A percentile compares a stretch with the other conserved stretches of the same genome.
phyloP scores from a whole-genome alignment of 2,797 vertebrate species.

The Liparis tanakae region DNA sequence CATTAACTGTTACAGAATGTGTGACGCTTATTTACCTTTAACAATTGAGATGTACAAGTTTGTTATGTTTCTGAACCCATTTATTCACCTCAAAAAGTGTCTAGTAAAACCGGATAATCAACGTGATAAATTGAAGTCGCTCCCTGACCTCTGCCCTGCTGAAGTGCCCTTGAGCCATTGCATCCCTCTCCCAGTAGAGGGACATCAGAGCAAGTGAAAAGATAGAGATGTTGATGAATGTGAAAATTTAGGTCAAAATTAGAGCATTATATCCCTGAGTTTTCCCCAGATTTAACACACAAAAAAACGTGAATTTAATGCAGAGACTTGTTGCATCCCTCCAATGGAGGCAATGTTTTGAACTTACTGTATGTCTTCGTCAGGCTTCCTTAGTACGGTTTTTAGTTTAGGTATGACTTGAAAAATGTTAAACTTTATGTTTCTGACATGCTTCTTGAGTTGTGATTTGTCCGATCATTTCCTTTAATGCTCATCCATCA shows the following conservation, averaged over 20 bases:
- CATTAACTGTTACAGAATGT: conserved; percentile 9
- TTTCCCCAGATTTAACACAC: neutral
- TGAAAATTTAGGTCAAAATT: neutral
- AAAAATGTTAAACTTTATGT: neutral
- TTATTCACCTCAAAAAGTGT: neutral
- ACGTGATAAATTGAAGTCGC: neutral
- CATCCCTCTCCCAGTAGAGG: neutral
- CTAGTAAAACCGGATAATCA: neutral
- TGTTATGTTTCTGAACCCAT: neutral
- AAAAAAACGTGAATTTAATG: neutral
- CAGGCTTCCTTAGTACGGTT: neutral
- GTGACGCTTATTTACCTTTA: neutral
- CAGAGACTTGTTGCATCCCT: conserved; percentile 20
- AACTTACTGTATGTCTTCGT: neutral
- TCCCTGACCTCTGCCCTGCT: conserved; percentile 19
- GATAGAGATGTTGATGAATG: neutral
- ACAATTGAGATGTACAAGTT: neutral
- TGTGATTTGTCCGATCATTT: neutral
- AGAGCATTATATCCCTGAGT: conserved; percentile 1
- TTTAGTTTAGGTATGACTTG: neutral
- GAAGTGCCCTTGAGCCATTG: conserved; percentile 40
- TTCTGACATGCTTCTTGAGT: neutral
- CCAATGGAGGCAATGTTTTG: conserved; percentile 6
- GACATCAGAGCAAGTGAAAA: neutral
- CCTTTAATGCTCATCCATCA: conserved; percentile 9